Conservation (phyloP, 2,888 invertebrate species). For the Harpagoxenus sublaevis region DNA sequence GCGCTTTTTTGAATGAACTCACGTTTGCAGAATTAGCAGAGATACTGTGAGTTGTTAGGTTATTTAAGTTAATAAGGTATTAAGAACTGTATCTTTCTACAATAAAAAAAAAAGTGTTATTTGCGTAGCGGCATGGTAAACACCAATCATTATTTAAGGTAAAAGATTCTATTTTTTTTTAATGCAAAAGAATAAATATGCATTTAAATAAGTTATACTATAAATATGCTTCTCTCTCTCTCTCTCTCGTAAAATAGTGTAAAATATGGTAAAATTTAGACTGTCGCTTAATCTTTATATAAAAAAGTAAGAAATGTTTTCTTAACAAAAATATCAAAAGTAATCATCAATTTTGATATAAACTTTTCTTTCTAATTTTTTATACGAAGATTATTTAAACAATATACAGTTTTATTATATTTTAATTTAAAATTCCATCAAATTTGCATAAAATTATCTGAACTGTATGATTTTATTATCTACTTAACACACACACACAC, state of each 20-base stretch:
- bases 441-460: not conserved
- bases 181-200: not conserved
- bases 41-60: not conserved
- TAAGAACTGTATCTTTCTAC: not conserved
- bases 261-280: not conserved
- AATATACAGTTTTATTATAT: not conserved
- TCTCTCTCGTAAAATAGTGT: not conserved
- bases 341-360: not conserved
- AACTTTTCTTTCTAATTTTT: not conserved
- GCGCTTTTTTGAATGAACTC: not conserved
- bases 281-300: not conserved
- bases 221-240: not conserved
- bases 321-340: not conserved
- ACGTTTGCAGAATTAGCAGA: not conserved
- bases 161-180: not conserved
- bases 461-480: not conserved
- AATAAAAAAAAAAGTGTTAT: not conserved
- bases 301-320: not conserved
- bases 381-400: not conserved
- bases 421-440: not conserved
- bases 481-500: not conserved
- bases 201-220: not conserved
- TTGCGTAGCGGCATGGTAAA: not conserved
- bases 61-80: constrained; percentile 21
- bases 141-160: not conserved